Conservation (phyloP, 35 echinoderm and acorn worm species). For the Heliocidaris erythrogramma region DNA sequence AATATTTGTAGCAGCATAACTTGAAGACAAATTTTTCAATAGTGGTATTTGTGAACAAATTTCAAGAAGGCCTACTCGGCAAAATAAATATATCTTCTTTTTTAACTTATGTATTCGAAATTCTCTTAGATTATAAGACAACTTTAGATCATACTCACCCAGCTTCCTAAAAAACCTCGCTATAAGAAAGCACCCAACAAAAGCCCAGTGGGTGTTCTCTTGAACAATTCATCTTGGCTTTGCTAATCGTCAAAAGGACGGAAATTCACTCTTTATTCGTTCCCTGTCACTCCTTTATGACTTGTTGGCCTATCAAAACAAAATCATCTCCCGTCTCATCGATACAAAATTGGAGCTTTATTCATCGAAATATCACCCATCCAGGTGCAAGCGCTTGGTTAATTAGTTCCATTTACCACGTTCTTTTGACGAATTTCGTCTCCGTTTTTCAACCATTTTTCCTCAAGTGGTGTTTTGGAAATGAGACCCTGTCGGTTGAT, state of each 20-base stretch:
- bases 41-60: too few species aligned
- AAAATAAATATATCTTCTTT: too few species aligned
- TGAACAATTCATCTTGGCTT: not conserved
- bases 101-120: too few species aligned
- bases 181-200: not conserved
- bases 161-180: not conserved
- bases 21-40: too few species aligned
- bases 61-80: too few species aligned
- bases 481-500: not conserved
- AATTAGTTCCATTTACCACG: not conserved
- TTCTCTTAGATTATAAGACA: too few species aligned
- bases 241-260: not conserved
- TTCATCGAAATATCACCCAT: not conserved
- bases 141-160: not conserved
- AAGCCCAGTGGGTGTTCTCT: not conserved
- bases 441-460: not conserved
- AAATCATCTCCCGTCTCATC: not conserved
- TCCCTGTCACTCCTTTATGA: not conserved
- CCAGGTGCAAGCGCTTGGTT: not conserved
- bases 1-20: too few species aligned
- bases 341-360: not conserved
- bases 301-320: not conserved
- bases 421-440: not conserved
- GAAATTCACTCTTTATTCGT: not conserved
- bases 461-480: not conserved